phyloP scores from a whole-genome alignment of 1,140 invertebrate species.

The Limonius californicus region DNA sequence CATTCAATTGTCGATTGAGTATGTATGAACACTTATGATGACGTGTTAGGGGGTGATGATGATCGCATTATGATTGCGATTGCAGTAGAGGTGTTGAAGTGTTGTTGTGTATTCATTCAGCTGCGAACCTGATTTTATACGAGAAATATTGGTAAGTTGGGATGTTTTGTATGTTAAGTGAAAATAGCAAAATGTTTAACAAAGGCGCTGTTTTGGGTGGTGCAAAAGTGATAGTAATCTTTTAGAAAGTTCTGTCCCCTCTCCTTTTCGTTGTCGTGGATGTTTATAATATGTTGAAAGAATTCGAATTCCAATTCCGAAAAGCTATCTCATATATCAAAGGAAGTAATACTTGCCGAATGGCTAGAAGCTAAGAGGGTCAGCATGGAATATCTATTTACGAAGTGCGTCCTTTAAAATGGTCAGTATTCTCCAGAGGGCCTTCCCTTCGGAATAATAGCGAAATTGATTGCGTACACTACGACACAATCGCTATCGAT shows the following conservation, averaged over 20 bases:
- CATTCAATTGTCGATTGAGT: constrained; percentile 44
- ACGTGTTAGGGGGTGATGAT: constrained; percentile 27
- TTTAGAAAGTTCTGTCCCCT: not conserved
- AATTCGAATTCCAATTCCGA: constrained; percentile 30
- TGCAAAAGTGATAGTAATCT: not conserved
- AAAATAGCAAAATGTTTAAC: too few species aligned
- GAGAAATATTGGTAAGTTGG: too few species aligned
- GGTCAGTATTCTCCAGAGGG: constrained; percentile 34
- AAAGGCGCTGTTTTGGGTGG: too few species aligned
- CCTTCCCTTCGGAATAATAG: constrained; percentile 36
- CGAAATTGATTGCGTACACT: constrained; percentile 38
- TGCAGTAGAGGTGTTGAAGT: constrained; percentile 1
- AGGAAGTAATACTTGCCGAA: constrained; percentile 42
- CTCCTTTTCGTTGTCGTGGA: not conserved
- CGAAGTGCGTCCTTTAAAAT: constrained; percentile 40
- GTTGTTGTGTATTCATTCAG: not conserved
- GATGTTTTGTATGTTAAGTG: too few species aligned
- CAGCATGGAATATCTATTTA: constrained; percentile 41
- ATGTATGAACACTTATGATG: constrained; percentile 45
- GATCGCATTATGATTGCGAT: constrained; percentile 36
- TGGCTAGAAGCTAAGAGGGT: constrained; percentile 27
- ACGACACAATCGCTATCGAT: constrained; percentile 34
- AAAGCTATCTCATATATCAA: constrained; percentile 42
- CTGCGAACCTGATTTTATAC: too few species aligned
- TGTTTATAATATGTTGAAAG: constrained; percentile 29